phyloP scores from a whole-genome alignment of 1,140 invertebrate species.

The Drosophila nigromelanica region DNA sequence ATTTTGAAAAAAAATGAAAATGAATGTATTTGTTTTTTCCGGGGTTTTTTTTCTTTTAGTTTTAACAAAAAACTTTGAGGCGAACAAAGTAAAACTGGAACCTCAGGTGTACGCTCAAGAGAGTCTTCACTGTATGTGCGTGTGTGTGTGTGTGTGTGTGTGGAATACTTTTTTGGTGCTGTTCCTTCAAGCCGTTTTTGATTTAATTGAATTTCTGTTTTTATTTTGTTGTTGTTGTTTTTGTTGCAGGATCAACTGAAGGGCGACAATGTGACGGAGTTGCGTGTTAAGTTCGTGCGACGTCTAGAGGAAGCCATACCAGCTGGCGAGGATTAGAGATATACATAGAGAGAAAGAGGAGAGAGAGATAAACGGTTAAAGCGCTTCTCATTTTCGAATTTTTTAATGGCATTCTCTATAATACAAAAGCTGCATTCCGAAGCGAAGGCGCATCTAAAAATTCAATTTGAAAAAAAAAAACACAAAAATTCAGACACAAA shows the following conservation, averaged over 20 bases:
- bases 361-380: slow-evolving; percentile 15
- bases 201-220: slow-evolving; percentile 12
- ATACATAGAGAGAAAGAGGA: slow-evolving; percentile 1
- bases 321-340: slow-evolving; percentile 95
- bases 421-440: slow-evolving; percentile 57
- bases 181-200: slow-evolving; percentile 20
- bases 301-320: slow-evolving; percentile 98
- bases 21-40: not conserved
- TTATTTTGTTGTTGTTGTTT: no score
- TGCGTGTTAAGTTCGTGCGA: slow-evolving; percentile 97
- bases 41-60: not conserved
- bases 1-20: not conserved
- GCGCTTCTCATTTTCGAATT: slow-evolving; percentile 46
- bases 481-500: not conserved
- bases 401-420: slow-evolving; percentile 28
- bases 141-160: slow-evolving; percentile 19
- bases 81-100: not conserved
- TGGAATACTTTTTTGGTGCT: slow-evolving; percentile 46
- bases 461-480: no score
- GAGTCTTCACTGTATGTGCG: slow-evolving; percentile 18
- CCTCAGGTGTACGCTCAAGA: slow-evolving; percentile 3
- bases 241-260: slow-evolving; percentile 94
- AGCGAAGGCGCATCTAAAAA: slow-evolving; percentile 36
- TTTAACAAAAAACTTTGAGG: no score
- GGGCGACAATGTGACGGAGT: slow-evolving; percentile 96